Base-by-base conservation (phyloP, 2,113 vertebrate genomes). In the Hirundichthys speculiger region DNA sequence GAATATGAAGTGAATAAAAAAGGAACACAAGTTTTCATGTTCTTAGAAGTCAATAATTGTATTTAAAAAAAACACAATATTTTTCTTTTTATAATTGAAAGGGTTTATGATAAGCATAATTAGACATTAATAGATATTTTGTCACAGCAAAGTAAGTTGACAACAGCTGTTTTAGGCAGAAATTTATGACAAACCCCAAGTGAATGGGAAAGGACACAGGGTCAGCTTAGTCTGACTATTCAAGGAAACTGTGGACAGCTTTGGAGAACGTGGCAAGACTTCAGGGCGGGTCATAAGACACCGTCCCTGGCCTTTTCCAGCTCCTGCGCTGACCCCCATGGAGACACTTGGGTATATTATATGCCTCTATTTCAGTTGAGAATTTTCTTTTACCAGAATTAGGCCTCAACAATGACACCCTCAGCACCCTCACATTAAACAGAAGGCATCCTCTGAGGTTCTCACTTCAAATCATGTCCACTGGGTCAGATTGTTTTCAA, bases 251-350 rank as follows among this genome's bases (percentile, higher is more conserved):
- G 55, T 19, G 10, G 46, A 46, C 73, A 61, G 40, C 76, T 60
- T 19, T 22, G 56, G n/a, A 74, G 67, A 85, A 77, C 5, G 48
- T 82, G 81, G 79, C 74, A 65, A 22, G 58, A 57, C 80, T 80
- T 79, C 66, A 82, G 70, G 43, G 22, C 9, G 48, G 66, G 80
- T 83, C 85, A 91, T 59, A 69, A 84, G 86, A 91, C 62, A 90
- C 86, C 66, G 1, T 21, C 53, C 46, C 11, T 88, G 87, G 64
- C 90, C 86, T 90, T 91, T 90, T 62, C n/a, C 42, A 58, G 22
- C 51, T 1, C 5, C 70, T 64, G 50, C 30, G 19, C 30, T 77
- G 56, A 74, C 56, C 81, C 69, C 53, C 14, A 20, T 6, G 11
- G 19, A 58, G 70, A 67, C 65, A 14, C 66, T 68, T 4, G 21